Percentiles rank a stretch among this genome's conserved stretches.
These are phyloP conservation scores for Cynoglossus semilaevis DNA, from an alignment of 2,113 vertebrate genomes.

Conservation along the genomic window DNA sequence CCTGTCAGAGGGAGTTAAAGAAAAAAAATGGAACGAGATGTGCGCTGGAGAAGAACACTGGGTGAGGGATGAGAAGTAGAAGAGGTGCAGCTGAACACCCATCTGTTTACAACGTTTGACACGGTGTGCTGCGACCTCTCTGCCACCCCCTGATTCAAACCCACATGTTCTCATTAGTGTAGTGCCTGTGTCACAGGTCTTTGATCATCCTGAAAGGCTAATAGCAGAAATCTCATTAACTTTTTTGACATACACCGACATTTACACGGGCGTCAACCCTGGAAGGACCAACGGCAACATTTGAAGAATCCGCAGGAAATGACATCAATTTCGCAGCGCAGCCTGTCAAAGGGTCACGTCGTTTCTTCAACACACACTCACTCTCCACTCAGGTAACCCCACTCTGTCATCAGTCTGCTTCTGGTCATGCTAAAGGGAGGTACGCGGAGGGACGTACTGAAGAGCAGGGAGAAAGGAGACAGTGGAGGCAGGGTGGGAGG, in stretches of 20 bases:
- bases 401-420: neutral
- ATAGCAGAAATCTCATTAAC: conserved; percentile 31
- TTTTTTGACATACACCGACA: neutral
- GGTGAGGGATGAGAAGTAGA: conserved; percentile 8
- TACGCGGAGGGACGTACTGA: conserved; percentile 7
- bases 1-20: conserved; percentile 16
- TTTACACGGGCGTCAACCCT: neutral
- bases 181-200: conserved; percentile 1
- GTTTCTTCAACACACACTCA: conserved; percentile 24
- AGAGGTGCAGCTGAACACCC: conserved; percentile 8
- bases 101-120: conserved; percentile 37
- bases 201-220: conserved; percentile 34
- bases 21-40: neutral
- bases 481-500: conserved; percentile 19
- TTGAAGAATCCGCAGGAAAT: conserved; percentile 35
- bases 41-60: neutral
- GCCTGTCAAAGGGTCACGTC: neutral
- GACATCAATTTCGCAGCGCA: conserved; percentile 18
- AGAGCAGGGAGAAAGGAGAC: conserved; percentile 6
- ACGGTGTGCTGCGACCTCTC: neutral
- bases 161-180: conserved; percentile 3
- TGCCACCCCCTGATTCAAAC: neutral
- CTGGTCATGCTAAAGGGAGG: conserved; percentile 9
- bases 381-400: neutral
- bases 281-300: conserved; percentile 5